phyloP scores from a whole-genome alignment of 2,797 vertebrate genomes.

The Thripadectes ignobilis region DNA sequence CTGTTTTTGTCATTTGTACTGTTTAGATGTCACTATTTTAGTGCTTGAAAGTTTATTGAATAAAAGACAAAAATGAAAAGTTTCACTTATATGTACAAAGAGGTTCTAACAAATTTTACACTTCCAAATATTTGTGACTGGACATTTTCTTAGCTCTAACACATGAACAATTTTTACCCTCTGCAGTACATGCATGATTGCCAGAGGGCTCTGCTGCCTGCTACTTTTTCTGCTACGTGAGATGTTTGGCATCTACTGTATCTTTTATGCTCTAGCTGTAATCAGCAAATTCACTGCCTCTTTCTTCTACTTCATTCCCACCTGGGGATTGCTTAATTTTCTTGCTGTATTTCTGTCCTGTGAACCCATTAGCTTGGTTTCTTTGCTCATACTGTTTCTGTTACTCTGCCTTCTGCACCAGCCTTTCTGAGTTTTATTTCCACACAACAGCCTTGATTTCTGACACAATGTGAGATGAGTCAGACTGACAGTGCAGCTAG shows the following conservation, averaged over 20 bases:
- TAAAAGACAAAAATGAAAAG: background rate
- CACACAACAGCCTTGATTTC: background rate
- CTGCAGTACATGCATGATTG: background rate
- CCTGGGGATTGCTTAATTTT: background rate
- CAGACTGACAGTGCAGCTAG: background rate
- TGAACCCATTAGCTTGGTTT: background rate
- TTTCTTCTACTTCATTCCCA: background rate
- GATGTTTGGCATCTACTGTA: background rate
- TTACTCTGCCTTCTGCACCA: background rate
- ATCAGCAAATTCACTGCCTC: background rate
- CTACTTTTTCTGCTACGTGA: background rate
- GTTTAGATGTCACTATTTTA: background rate
- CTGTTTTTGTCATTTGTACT: background rate
- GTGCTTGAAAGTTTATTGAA: background rate
- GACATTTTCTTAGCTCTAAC: background rate
- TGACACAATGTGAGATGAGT: background rate
- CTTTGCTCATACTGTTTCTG: background rate
- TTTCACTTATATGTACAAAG: background rate
- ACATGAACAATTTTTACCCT: background rate
- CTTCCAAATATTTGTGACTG: background rate
- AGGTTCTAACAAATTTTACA: background rate
- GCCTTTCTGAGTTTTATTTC: background rate
- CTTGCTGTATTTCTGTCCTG: background rate
- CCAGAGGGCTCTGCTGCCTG: background rate
- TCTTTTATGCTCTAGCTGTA: background rate